Base-by-base conservation (phyloP, 2,888 invertebrate genomes). In the Pemphredon lugubris region DNA sequence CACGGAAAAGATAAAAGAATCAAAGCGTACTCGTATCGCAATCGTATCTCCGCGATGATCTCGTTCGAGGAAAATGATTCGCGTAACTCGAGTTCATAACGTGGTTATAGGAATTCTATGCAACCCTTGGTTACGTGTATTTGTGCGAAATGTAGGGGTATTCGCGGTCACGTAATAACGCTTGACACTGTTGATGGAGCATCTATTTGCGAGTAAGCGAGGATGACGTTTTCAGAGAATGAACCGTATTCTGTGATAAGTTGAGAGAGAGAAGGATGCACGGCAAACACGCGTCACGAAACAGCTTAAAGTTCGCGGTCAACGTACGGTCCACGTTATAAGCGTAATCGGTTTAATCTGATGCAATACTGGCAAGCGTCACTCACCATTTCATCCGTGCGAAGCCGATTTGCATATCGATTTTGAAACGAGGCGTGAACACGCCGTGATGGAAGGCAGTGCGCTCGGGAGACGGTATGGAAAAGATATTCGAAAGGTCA, bases 321-420 rank as follows among this genome's bases (percentile, higher is more conserved):
- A 40, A 45, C 30, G 26, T 63, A 32, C 47, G 42, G n/a, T 26
- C 7, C 18, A 39, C 48, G 20, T 45, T n/a, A 32, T n/a, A 54
- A 40, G 42, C 13, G 32, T 9, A 44, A 55, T 39, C 48, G 50
- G 47, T 58, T 69, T 51, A 60, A 73, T 65, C 71, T 51, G 59
- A 61, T 50, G 39, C 23, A 53, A 53, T 23, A 68, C 40, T 59
- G 54, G 2, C 21, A 40, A 18, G 51, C 59, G 65, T 64, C 66
- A 72, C 71, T 72, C 73, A 66, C 73, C 57, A 40, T 53, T 57
- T 66, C 60, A 57, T 57, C 48, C 48, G 63, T 60, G 30, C 30
- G 50, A 72, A 48, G 53, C 55, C 61, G 65, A 73, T 73, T 72
- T 73, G 53, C 73, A 72, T 73, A 73, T 73, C 73, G 73, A 73